phyloP scores from a whole-genome alignment of 1,140 invertebrate species.

The Drosophila neocordata region DNA sequence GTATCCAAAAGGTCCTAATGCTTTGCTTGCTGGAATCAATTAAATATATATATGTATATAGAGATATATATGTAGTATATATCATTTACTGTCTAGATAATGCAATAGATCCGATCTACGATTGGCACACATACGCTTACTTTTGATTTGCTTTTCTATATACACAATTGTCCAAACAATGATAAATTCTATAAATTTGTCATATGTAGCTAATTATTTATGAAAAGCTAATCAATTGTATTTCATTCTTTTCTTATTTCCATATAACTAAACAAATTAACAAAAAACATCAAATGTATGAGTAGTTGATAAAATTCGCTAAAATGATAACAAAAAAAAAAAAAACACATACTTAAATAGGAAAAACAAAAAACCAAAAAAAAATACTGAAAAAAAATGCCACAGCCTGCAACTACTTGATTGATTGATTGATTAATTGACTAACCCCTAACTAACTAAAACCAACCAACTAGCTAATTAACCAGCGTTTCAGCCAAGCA shows the following conservation, averaged over 20 bases:
- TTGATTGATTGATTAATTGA: slow-evolving; percentile 62
- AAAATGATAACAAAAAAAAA: slow-evolving; percentile 66
- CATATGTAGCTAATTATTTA: slow-evolving; percentile 44
- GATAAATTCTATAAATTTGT: slow-evolving; percentile 43
- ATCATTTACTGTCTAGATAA: neutral
- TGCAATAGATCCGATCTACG: neutral
- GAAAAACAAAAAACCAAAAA: slow-evolving; percentile 52
- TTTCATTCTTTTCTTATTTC: slow-evolving; percentile 76
- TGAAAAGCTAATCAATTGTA: slow-evolving; percentile 75
- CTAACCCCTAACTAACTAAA: slow-evolving; percentile 26
- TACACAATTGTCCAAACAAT: neutral
- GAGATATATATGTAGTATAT: neutral
- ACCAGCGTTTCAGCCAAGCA: slow-evolving; percentile 58
- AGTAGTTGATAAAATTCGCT: slow-evolving; percentile 75
- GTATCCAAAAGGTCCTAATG: neutral
- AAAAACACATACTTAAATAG: slow-evolving; percentile 65
- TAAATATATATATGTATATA: neutral
- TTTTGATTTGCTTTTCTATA: slow-evolving; percentile 50
- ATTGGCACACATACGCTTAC: neutral
- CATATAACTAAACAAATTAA: slow-evolving; percentile 34
- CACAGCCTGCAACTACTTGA: slow-evolving; percentile 71
- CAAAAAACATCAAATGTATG: slow-evolving; percentile 46
- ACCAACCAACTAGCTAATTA: slow-evolving; percentile 41
- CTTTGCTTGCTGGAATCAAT: neutral
- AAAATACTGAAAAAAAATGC: slow-evolving; percentile 48